Evolutionary conservation across 2,888 invertebrate genomes (phyloP).

Genomic region (Sinelater perroti): DNA sequence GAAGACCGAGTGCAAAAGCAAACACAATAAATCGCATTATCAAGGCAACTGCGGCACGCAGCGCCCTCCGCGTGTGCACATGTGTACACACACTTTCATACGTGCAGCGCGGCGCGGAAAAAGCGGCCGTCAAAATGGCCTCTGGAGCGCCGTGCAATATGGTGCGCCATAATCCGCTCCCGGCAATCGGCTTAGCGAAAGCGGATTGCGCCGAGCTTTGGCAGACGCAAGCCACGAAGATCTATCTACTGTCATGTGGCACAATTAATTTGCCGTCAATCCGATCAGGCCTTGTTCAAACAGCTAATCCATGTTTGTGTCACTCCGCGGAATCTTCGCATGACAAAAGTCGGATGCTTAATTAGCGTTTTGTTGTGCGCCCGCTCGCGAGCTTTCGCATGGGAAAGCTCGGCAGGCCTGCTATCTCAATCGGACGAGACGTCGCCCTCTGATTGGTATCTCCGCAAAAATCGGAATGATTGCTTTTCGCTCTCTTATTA

Average conservation of each 20-base stretch:
- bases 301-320: conserved; percentile 58
- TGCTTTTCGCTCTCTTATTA: too few relatives aligned
- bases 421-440: too few relatives aligned
- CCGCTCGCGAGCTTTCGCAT: too few relatives aligned
- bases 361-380: conserved; percentile 46
- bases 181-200: conserved; percentile 56
- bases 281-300: conserved; percentile 58
- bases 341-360: conserved; percentile 46
- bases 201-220: conserved; percentile 54
- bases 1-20: conserved; percentile 20
- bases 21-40: conserved; percentile 31
- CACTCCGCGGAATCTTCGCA: conserved; percentile 46
- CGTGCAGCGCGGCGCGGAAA: conserved; percentile 19
- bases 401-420: too few relatives aligned
- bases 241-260: conserved; percentile 55
- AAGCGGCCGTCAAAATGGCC: conserved; percentile 40
- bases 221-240: conserved; percentile 46
- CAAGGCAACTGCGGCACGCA: not conserved
- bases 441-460: too few relatives aligned
- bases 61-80: conserved; percentile 25
- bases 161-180: conserved; percentile 50
- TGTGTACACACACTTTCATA: conserved; percentile 15
- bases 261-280: conserved; percentile 60
- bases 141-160: conserved; percentile 41
- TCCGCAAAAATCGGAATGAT: too few relatives aligned